Evolutionary conservation across 35 echinoderm and acorn worm species (phyloP).

Genomic region (Acanthaster planci): DNA sequence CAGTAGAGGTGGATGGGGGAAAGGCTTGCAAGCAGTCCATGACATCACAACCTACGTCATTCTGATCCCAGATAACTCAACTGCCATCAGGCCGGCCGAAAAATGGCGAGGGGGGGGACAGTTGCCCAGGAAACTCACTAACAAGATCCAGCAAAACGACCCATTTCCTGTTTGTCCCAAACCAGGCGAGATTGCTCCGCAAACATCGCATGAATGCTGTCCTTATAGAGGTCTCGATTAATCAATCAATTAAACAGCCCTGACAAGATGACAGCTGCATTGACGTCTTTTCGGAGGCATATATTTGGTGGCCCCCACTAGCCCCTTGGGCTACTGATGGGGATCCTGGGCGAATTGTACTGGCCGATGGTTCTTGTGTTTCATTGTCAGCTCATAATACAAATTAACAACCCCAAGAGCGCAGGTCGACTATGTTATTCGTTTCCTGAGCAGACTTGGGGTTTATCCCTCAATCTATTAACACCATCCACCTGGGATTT

Average conservation of each 20-base stretch:
- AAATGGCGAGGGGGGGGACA: conserved; percentile 13
- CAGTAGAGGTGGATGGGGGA: too few relatives aligned
- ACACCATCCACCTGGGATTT: conserved; percentile 18
- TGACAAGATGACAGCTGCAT: conserved; percentile 2
- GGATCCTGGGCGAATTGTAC: not conserved
- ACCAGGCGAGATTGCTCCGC: not conserved
- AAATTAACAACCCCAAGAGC: not conserved
- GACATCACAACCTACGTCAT: conserved; percentile 23
- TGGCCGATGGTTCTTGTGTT: not conserved
- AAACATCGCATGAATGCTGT: conserved; percentile 19
- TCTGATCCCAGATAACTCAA: conserved; percentile 1
- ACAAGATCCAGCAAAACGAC: conserved; percentile 24
- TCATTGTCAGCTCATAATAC: not conserved
- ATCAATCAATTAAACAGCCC: conserved; percentile 10
- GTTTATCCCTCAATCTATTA: not conserved
- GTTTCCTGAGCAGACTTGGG: conserved; percentile 9
- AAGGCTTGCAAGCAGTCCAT: not conserved
- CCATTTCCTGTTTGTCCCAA: conserved; percentile 28
- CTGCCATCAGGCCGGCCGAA: too few relatives aligned
- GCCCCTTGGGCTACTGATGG: not conserved
- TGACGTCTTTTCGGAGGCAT: conserved; percentile 16
- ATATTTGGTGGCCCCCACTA: not conserved
- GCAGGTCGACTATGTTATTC: conserved; percentile 15
- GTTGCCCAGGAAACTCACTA: conserved; percentile 9
- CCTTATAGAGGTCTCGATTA: not conserved